Evolutionary conservation across 2,113 vertebrate species (phyloP).

Genomic region (Lepus americanus): DNA sequence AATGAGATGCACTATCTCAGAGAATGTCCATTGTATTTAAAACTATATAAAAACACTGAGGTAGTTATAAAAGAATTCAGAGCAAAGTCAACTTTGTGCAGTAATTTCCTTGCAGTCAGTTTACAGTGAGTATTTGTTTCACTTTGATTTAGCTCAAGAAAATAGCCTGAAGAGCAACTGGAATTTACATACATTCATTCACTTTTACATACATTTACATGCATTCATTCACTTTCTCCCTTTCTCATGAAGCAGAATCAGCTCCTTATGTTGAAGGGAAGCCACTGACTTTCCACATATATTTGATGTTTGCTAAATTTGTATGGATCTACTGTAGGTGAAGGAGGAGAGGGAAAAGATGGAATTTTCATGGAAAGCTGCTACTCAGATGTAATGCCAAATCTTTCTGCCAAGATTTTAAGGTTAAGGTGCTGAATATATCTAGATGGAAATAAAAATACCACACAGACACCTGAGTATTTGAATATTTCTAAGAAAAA

Average conservation of each 20-base stretch:
- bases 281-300: neutral
- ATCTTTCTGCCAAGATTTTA: constrained; percentile 26
- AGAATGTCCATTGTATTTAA: constrained; percentile 17
- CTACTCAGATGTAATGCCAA: neutral
- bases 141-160: neutral
- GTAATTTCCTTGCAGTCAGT: neutral
- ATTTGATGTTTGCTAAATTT: neutral
- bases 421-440: neutral
- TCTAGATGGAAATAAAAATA: constrained; percentile 22
- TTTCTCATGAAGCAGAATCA: neutral
- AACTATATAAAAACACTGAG: neutral
- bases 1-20: constrained; percentile 17
- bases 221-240: no score
- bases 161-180: neutral
- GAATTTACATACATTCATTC: neutral
- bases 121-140: neutral
- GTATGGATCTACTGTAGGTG: neutral
- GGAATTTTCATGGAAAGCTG: neutral
- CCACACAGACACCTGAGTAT: neutral
- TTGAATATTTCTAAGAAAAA: neutral
- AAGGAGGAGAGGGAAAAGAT: neutral
- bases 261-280: neutral
- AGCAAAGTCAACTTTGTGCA: neutral
- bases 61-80: constrained; percentile 36
- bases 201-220: no score